A percentile compares a stretch with the other conserved stretches of the same genome.
These are phyloP conservation scores for Baryphthengus martii DNA, from an alignment of 2,113 vertebrate genomes.

Conservation along the genomic window DNA sequence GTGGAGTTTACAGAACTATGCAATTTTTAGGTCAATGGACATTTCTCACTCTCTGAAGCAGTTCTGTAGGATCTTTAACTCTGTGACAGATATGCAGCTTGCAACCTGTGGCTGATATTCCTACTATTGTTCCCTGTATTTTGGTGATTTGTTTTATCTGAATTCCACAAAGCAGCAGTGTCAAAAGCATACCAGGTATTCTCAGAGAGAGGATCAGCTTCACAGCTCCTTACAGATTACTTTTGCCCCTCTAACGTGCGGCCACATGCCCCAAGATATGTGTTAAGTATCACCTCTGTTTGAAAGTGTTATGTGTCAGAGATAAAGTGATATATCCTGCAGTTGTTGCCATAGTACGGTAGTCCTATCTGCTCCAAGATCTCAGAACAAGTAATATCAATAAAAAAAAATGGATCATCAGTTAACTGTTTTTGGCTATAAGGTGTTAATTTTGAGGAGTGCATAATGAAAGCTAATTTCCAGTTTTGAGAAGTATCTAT, in stretches of 20 bases:
- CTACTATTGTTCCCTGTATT: neutral
- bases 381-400: neutral
- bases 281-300: neutral
- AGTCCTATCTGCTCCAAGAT: neutral
- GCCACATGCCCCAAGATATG: rapidly evolving
- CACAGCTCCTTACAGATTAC: neutral
- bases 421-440: neutral
- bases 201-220: neutral
- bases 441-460: neutral
- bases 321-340: neutral
- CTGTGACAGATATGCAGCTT: neutral
- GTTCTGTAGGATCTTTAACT: neutral
- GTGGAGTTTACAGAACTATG: neutral
- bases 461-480: neutral
- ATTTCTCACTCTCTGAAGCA: neutral
- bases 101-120: neutral
- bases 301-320: neutral
- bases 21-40: neutral
- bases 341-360: neutral
- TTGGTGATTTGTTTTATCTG: neutral
- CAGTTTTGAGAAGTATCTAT: neutral
- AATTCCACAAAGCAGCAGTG: neutral
- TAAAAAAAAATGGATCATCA: neutral
- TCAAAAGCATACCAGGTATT: neutral
- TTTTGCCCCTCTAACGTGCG: neutral